These are phyloP conservation scores for Bombyx huttoni DNA, from an alignment of 2,888 invertebrate species.

Conservation along the genomic window DNA sequence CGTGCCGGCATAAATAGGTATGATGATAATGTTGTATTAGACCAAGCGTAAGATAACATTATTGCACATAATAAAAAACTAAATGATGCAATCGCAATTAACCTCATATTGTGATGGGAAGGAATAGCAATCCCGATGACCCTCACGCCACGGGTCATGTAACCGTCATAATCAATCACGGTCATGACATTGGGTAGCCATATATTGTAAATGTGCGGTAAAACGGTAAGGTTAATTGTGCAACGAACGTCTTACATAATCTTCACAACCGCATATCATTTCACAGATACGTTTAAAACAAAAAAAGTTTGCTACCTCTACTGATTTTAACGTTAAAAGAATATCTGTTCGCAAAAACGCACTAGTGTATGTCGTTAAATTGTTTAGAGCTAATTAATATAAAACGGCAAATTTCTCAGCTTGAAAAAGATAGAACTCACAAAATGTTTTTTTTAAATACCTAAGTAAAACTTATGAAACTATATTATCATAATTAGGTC, in stretches of 20 bases:
- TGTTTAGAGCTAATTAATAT: no score
- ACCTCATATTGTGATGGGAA: background rate
- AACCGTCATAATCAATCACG: slow-evolving; percentile 36
- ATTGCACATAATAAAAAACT: background rate
- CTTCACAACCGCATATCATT: slow-evolving; percentile 13
- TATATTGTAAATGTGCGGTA: slow-evolving; percentile 10
- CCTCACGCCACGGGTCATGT: slow-evolving; percentile 35
- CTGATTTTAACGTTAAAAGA: background rate
- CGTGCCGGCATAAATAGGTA: background rate
- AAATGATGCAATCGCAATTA: background rate
- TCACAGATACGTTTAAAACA: background rate
- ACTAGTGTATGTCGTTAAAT: no score
- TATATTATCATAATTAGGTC: background rate
- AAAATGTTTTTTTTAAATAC: background rate
- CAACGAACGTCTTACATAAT: slow-evolving; percentile 39
- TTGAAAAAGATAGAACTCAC: background rate
- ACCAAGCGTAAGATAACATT: background rate
- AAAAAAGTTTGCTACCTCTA: background rate
- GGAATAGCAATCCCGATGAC: slow-evolving; percentile 12
- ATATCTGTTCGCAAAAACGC: background rate
- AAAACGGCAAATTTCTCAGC: no score
- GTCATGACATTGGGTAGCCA: slow-evolving; percentile 55
- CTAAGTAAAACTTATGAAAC: background rate
- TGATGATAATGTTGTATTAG: background rate
- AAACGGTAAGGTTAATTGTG: slow-evolving; percentile 25